A percentile compares a stretch with the other conserved stretches of the same genome.
These are phyloP conservation scores for Melanotaenia trifasciata DNA, from an alignment of 2,797 vertebrate genomes.

Conservation along the genomic window DNA sequence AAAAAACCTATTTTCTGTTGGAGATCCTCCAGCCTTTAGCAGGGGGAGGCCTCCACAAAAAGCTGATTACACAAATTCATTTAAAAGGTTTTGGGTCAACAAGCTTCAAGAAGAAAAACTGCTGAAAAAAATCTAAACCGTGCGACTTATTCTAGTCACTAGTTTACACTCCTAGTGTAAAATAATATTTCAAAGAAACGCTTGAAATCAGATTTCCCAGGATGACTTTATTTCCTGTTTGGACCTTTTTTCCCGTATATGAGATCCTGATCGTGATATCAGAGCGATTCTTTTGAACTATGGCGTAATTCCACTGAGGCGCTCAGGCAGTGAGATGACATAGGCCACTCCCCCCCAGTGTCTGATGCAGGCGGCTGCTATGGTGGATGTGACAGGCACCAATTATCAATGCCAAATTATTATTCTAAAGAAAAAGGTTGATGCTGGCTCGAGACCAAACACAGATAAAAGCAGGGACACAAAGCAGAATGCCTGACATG, in stretches of 20 bases:
- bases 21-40: constrained; percentile 68
- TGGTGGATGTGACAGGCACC: constrained; percentile 70
- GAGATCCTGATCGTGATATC: constrained; percentile 39
- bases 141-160: not conserved
- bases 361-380: constrained; percentile 56
- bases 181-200: not conserved
- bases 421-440: constrained; percentile 54
- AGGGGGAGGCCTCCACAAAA: constrained; percentile 82
- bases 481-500: constrained; percentile 42
- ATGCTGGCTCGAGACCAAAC: constrained; percentile 59
- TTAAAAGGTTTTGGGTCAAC: constrained; percentile 74
- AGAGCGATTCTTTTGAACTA: constrained; percentile 44
- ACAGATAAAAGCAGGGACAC: constrained; percentile 47
- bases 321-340: constrained; percentile 53
- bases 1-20: constrained; percentile 35
- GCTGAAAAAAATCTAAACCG: constrained; percentile 6
- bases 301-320: constrained; percentile 49
- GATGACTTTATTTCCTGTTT: constrained; percentile 34
- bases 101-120: constrained; percentile 28
- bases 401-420: constrained; percentile 76
- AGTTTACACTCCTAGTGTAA: not conserved
- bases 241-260: constrained; percentile 46
- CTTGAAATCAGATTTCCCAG: no score
- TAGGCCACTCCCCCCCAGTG: constrained; percentile 24
- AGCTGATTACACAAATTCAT: constrained; percentile 83